These are phyloP conservation scores for Triops longicaudatus DNA, from an alignment of 1,140 invertebrate genomes.

Conservation along the genomic window DNA sequence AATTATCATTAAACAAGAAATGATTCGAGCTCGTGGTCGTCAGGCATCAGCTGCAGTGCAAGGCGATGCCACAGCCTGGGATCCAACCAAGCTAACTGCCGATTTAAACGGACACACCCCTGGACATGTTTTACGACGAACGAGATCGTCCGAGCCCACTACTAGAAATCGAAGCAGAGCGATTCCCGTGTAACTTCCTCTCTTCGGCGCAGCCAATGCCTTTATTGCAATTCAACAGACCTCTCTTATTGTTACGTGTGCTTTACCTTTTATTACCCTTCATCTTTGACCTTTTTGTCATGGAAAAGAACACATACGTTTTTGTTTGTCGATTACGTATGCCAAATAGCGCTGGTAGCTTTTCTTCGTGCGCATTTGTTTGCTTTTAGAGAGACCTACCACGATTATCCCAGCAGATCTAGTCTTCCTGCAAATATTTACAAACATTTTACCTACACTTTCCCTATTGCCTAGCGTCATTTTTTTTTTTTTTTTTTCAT, in stretches of 20 bases:
- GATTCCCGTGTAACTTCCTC: neutral
- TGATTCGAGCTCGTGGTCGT: constrained; percentile 46
- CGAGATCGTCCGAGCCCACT: neutral
- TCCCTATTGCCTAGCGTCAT: neutral
- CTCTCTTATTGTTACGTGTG: neutral
- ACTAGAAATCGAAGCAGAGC: neutral
- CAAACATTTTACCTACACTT: neutral
- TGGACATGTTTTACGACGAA: neutral
- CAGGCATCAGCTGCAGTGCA: constrained; percentile 25
- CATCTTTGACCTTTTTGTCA: neutral
- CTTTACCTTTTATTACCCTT: neutral
- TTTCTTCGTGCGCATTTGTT: neutral
- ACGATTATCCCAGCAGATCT: constrained; percentile 1
- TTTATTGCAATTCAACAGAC: neutral
- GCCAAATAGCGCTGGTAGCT: neutral
- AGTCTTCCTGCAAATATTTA: neutral
- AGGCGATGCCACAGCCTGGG: neutral
- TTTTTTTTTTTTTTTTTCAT: neutral
- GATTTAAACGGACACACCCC: neutral
- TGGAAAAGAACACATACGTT: neutral
- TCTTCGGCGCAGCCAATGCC: neutral
- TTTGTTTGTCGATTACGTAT: neutral
- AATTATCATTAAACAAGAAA: constrained; percentile 74
- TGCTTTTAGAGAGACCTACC: neutral
- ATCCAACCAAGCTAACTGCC: neutral